A percentile compares a stretch with the other conserved stretches of the same genome.
These are phyloP conservation scores for Decapterus maruadsi DNA, from an alignment of 2,797 vertebrate genomes.

Conservation along the genomic window DNA sequence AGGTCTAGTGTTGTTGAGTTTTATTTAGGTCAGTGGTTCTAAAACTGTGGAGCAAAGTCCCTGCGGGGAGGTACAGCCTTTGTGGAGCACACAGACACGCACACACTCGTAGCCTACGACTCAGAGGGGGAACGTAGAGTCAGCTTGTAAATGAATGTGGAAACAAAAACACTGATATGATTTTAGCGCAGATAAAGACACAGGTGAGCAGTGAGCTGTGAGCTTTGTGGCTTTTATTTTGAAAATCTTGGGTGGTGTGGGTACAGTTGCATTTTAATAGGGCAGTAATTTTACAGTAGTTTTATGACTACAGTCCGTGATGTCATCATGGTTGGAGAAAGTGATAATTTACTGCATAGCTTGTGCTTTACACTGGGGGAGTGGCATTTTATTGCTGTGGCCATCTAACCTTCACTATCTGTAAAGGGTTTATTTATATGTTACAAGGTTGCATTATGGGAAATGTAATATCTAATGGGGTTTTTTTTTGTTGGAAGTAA, in stretches of 20 bases:
- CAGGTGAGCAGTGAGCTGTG: not conserved
- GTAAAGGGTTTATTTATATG: not conserved
- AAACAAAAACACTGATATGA: constrained; percentile 4
- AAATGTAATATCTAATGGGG: not conserved
- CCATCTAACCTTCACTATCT: not conserved
- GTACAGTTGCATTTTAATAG: not conserved
- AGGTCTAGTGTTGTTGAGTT: not conserved
- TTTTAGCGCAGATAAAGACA: not conserved
- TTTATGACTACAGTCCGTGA: not conserved
- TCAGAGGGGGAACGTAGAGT: not conserved
- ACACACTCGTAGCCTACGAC: not conserved
- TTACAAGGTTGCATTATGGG: not conserved
- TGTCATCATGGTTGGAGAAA: not conserved
- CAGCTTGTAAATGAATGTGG: not conserved
- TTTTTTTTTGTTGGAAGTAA: not conserved
- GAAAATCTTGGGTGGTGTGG: not conserved
- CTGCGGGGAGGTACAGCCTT: not conserved
- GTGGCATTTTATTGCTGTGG: not conserved
- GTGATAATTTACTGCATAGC: no score
- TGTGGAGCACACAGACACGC: not conserved
- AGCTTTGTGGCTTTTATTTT: not conserved
- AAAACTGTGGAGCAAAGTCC: not conserved
- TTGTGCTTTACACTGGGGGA: no score
- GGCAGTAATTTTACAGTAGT: not conserved
- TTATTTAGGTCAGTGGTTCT: constrained; percentile 6